phyloP scores from a whole-genome alignment of 2,888 invertebrate species.

The Lycocerus yunnanus region DNA sequence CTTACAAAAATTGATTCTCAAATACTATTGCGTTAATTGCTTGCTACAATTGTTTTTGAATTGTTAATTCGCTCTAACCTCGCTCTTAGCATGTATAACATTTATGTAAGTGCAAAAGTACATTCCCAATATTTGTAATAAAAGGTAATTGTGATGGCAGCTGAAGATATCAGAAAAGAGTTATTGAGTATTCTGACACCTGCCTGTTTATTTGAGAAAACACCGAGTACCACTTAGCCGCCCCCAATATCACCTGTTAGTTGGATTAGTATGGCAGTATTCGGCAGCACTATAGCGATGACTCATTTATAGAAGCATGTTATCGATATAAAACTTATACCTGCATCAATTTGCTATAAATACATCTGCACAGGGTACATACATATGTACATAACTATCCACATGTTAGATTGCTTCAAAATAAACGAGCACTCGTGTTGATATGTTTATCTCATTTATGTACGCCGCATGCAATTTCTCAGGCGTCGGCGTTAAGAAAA shows the following conservation, averaged over 20 bases:
- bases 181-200: conserved; percentile 26
- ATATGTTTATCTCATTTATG: conserved; percentile 27
- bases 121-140: not conserved
- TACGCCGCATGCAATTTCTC: conserved; percentile 12
- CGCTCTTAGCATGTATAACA: not conserved
- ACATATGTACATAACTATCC: conserved; percentile 10
- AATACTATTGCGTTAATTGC: not conserved
- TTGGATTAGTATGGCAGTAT: conserved; percentile 36
- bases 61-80: not conserved
- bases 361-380: conserved; percentile 19
- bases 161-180: conserved; percentile 22
- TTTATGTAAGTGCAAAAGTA: not conserved
- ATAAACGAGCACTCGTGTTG: conserved; percentile 21
- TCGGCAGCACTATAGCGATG: conserved; percentile 19
- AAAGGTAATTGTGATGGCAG: conserved; percentile 20
- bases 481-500: conserved; percentile 18
- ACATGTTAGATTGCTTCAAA: conserved; percentile 20
- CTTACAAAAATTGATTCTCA: not conserved
- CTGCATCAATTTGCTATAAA: conserved; percentile 24
- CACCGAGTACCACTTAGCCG: conserved; percentile 47
- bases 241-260: conserved; percentile 40
- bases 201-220: conserved; percentile 39
- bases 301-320: conserved; percentile 30
- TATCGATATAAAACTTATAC: conserved; percentile 26
- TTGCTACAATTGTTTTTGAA: not conserved